Evolutionary conservation across 2,888 invertebrate genomes (phyloP).

Genomic region (Drosophila cognata): DNA sequence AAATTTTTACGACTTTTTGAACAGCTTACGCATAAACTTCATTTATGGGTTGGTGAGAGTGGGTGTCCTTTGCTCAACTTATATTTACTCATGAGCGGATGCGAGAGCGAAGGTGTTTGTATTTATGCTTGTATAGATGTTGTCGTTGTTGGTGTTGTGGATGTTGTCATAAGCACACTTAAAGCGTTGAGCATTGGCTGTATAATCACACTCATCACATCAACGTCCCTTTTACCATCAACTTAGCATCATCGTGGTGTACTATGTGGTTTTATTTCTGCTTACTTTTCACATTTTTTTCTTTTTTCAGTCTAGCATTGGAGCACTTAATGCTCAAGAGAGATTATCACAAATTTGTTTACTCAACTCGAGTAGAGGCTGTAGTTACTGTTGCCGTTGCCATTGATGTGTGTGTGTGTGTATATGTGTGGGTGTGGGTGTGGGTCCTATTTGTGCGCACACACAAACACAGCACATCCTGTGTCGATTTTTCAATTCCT

Average conservation of each 20-base stretch:
- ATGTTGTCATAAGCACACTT: constrained; percentile 56
- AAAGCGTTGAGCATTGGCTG: constrained; percentile 55
- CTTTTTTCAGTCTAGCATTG: constrained; percentile 20
- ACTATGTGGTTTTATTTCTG: constrained; percentile 28
- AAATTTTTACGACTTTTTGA: constrained; percentile 2
- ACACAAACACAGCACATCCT: constrained; percentile 10
- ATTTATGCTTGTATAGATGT: constrained; percentile 26
- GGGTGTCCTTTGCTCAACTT: constrained; percentile 9
- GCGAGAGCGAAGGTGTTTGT: constrained; percentile 11
- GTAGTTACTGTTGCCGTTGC: constrained; percentile 22
- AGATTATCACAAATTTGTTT: constrained; percentile 79
- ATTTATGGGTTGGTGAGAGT: constrained; percentile 7
- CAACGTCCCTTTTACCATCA: constrained; percentile 63
- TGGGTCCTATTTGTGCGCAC: constrained; percentile 10
- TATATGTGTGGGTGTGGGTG: constrained; percentile 14
- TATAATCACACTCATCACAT: constrained; percentile 68
- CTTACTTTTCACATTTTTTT: background rate
- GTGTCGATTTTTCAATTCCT: constrained; percentile 49
- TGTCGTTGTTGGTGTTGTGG: constrained; percentile 6
- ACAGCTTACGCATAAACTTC: constrained; percentile 20
- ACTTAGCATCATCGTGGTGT: constrained; percentile 39
- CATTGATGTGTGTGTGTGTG: background rate
- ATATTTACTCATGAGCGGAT: constrained; percentile 19
- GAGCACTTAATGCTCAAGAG: constrained; percentile 61
- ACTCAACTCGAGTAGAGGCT: constrained; percentile 51